Percentiles rank a stretch among this genome's conserved stretches.
Evolutionary conservation across 2,113 vertebrate genomes (phyloP).

Genomic region (Thinocorus orbignyianus): DNA sequence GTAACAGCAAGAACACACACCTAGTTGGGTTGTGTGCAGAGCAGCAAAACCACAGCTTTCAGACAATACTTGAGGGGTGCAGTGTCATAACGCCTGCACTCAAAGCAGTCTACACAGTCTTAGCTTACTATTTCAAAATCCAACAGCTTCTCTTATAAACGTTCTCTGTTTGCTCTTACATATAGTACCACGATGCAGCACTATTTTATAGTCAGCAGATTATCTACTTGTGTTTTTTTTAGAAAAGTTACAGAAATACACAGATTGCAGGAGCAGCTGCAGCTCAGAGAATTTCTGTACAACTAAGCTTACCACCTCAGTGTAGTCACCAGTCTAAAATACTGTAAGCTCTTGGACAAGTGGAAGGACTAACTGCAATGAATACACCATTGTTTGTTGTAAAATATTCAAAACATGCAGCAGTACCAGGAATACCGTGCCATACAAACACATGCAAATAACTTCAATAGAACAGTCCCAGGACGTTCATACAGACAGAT

Average conservation of each 20-base stretch:
- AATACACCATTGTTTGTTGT: neutral
- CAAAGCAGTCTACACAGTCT: neutral
- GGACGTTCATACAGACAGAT: neutral
- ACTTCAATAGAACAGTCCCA: neutral
- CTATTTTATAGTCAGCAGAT: neutral
- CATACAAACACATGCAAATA: neutral
- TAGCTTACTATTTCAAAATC: neutral
- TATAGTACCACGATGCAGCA: neutral
- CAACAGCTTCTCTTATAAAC: neutral
- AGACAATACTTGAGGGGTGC: neutral
- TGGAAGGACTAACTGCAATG: neutral
- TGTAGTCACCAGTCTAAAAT: neutral
- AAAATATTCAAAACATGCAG: neutral
- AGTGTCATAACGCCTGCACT: neutral
- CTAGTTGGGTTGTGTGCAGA: neutral
- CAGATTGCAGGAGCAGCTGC: neutral
- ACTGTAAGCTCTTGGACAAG: neutral
- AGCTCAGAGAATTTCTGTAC: neutral
- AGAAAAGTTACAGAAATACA: neutral
- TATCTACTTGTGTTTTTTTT: neutral
- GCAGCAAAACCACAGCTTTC: neutral
- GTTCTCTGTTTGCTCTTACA: neutral
- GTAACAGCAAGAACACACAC: neutral
- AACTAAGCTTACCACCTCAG: neutral
- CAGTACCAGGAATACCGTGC: neutral